Evolutionary conservation across 2,888 invertebrate genomes (phyloP), one percentile per base, ranked within the genome.

Genomic region (Candidula unifasciata): DNA sequence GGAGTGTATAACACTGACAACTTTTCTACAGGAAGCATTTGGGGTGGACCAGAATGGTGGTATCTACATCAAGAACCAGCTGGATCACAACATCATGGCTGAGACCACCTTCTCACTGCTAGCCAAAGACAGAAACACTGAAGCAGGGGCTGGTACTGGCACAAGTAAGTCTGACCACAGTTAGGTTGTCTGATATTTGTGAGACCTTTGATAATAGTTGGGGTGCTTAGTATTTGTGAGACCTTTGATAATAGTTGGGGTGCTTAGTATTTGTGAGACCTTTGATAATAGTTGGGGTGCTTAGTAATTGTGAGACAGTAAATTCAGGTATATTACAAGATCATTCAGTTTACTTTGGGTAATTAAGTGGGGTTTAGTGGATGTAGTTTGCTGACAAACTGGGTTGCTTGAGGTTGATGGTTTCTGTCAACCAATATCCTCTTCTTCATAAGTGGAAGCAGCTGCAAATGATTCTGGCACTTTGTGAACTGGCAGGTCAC

Each of bases 11-110:
- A n/a, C n/a, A n/a, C n/a, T n/a, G n/a, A n/a, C n/a, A n/a, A n/a
- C n/a, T n/a, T n/a, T n/a, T 81, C 74, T 77, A 16, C 86, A 91
- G 90, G 54, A 87, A 57, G 86, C 88, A 2, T 87, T 91, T 83
- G 81, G 18, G 0, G 86, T 91, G 0, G 85, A 88, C 24, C 54
- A 24, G 0, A 60, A 27, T 64, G 91, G 91, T 13, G 52, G 77
- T 6, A 88, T 91, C 52, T 85, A n/a, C 35, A 87, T 89, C 2
- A 85, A 84, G 21, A 82, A 85, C 6, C n/a, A n/a, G 8, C 85
- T 91, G 24, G 82, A 87, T 18, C 79, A 88, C 37, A 82, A 83
- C 0, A 24, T 60, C 3, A 88, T 88, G 21, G 88, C 89, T 13
- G 86, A 88, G 35, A 87, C 89, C n/a, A 78, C 84, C 2, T 89